Conservation (phyloP, 2,888 invertebrate species). For the Chrysodeixis includens region DNA sequence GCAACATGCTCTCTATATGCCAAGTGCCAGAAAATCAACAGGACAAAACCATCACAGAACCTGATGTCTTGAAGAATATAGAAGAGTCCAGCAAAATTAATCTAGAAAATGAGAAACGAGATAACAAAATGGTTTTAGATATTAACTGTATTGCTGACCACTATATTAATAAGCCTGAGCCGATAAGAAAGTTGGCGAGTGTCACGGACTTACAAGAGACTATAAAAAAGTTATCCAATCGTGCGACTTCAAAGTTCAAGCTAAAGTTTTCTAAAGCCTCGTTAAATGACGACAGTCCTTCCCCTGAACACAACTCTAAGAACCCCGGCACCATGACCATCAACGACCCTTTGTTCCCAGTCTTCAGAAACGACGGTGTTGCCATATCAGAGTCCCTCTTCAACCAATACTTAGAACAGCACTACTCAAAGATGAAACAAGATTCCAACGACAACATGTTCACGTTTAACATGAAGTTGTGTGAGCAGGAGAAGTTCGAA, state of each 20-base stretch:
- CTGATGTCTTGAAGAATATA: slow-evolving; percentile 81
- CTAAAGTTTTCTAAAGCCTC: slow-evolving; percentile 73
- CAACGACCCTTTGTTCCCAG: slow-evolving; percentile 94
- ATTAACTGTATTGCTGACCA: slow-evolving; percentile 84
- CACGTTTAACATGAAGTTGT: slow-evolving; percentile 77
- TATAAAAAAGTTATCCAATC: slow-evolving; percentile 88
- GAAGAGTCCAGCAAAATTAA: slow-evolving; percentile 75
- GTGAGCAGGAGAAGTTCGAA: slow-evolving; percentile 83
- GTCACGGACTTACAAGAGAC: slow-evolving; percentile 91
- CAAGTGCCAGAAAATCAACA: slow-evolving; percentile 90
- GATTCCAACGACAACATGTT: slow-evolving; percentile 85
- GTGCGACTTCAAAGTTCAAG: slow-evolving; percentile 89
- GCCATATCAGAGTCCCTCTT: slow-evolving; percentile 92
- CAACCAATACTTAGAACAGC: slow-evolving; percentile 91
- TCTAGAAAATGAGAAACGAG: slow-evolving; percentile 76
- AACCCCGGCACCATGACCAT: slow-evolving; percentile 91
- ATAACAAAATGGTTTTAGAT: slow-evolving; percentile 78
- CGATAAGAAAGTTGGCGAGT: slow-evolving; percentile 87
- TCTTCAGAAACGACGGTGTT: slow-evolving; percentile 93
- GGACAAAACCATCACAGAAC: slow-evolving; percentile 79
- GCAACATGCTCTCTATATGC: slow-evolving; percentile 93
- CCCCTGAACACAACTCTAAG: slow-evolving; percentile 73
- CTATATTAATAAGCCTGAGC: slow-evolving; percentile 85
- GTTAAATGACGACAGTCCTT: slow-evolving; percentile 71
- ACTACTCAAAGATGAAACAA: slow-evolving; percentile 89